Conservation (phyloP, 2,797 vertebrate genomes). For the Erethizon dorsatum region DNA sequence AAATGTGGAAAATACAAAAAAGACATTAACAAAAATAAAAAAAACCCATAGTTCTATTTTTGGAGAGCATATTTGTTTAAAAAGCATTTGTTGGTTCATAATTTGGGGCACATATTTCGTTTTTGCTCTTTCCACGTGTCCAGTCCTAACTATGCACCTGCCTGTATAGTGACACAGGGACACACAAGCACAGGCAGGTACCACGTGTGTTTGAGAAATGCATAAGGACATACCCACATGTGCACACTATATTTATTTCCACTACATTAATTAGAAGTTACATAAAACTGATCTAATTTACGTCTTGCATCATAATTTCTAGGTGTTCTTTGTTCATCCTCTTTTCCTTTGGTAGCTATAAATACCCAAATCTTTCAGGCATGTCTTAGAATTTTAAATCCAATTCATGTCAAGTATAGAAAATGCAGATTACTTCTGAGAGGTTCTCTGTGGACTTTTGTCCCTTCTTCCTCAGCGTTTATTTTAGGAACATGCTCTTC, state of each 20-base stretch:
- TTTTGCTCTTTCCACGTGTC: not conserved
- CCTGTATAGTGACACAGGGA: not conserved
- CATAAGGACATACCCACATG: rapidly evolving
- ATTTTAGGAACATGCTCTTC: not conserved
- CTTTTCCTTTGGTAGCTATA: not conserved
- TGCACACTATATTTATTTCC: too few relatives aligned
- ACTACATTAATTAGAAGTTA: not conserved
- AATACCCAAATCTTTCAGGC: not conserved
- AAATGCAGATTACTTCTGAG: not conserved
- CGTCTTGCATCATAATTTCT: not conserved
- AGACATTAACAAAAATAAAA: not conserved
- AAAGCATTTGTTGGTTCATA: not conserved
- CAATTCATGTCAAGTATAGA: not conserved
- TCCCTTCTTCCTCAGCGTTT: not conserved
- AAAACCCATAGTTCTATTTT: not conserved
- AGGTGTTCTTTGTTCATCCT: not conserved
- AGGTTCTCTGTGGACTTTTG: not conserved
- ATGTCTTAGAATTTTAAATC: not conserved
- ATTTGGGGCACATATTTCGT: not conserved
- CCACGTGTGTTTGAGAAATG: rapidly evolving
- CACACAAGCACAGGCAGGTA: too few relatives aligned
- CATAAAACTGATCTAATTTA: not conserved
- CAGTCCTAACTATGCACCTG: not conserved
- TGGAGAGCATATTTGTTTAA: not conserved
- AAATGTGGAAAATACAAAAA: not conserved